Percentiles rank a stretch among this genome's conserved stretches.
phyloP scores from a whole-genome alignment of 2,888 invertebrate genomes.

The Scotopteryx bipunctaria region DNA sequence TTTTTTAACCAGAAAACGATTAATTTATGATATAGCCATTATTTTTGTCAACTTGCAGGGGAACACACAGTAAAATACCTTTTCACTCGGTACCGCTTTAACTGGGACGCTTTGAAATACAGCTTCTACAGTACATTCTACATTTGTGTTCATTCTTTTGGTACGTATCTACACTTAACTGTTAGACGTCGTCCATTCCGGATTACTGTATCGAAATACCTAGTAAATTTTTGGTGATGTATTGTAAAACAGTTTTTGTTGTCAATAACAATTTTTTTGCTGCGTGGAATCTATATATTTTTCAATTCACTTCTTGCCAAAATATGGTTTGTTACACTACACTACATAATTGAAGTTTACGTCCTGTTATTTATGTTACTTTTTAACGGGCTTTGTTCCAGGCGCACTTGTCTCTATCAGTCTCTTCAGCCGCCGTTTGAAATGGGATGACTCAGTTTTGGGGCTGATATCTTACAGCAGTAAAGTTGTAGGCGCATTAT shows the following conservation, averaged over 20 bases:
- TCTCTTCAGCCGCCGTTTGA: constrained; percentile 63
- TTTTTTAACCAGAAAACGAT: too few species aligned
- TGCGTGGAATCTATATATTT: constrained; percentile 38
- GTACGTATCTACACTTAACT: constrained; percentile 57
- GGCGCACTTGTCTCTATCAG: constrained; percentile 72
- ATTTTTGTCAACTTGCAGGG: constrained; percentile 55
- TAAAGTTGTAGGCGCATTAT: constrained; percentile 60
- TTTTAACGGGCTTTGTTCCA: too few species aligned
- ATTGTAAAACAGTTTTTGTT: too few species aligned
- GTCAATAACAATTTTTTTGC: constrained; percentile 36
- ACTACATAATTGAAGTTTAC: too few species aligned
- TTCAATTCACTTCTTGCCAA: constrained; percentile 38
- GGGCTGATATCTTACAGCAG: constrained; percentile 68
- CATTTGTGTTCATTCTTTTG: constrained; percentile 65
- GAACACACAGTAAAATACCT: constrained; percentile 72
- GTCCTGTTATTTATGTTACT: too few species aligned
- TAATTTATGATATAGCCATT: neutral
- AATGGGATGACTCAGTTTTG: constrained; percentile 69
- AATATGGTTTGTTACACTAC: constrained; percentile 30
- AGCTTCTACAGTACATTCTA: constrained; percentile 72
- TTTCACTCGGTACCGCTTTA: constrained; percentile 72
- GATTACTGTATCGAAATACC: too few species aligned
- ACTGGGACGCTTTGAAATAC: constrained; percentile 78
- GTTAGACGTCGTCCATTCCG: too few species aligned
- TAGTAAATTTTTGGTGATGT: too few species aligned